Percentiles rank a stretch among this genome's conserved stretches.
Conservation (phyloP, 2,113 vertebrate species). For the Vanacampus margaritifer region DNA sequence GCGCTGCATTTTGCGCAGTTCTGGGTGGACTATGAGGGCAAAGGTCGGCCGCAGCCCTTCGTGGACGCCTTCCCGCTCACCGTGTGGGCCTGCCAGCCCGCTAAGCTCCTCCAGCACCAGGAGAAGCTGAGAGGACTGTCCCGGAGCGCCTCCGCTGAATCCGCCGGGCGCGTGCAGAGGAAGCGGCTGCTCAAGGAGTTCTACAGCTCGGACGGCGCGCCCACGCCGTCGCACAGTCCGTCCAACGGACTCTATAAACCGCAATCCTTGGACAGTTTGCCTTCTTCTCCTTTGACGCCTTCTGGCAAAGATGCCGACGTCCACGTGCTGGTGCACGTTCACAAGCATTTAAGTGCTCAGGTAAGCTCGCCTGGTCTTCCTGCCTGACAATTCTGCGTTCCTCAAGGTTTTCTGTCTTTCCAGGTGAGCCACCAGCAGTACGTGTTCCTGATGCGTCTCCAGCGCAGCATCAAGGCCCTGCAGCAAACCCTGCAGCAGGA, state of each 20-base stretch:
- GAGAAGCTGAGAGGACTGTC: constrained; percentile 73
- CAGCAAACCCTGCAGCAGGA: constrained; percentile 88
- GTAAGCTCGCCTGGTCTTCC: constrained; percentile 58
- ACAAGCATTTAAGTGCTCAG: constrained; percentile 88
- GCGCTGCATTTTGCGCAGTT: constrained; percentile 92
- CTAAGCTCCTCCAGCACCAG: constrained; percentile 77
- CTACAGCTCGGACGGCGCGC: constrained; percentile 77
- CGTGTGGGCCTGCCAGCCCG: constrained; percentile 89
- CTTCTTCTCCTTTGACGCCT: constrained; percentile 36
- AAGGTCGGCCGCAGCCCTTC: constrained; percentile 85
- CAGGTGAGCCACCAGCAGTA: constrained; percentile 92
- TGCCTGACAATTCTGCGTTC: no score
- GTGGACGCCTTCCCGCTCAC: constrained; percentile 94
- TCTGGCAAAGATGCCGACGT: constrained; percentile 77
- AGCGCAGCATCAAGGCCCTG: constrained; percentile 85
- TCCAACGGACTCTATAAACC: constrained; percentile 74
- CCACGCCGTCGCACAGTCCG: constrained; percentile 25
- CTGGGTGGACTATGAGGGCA: constrained; percentile 96
- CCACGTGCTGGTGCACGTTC: constrained; percentile 84
- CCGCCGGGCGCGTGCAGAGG: constrained; percentile 80
- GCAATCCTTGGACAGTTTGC: constrained; percentile 65
- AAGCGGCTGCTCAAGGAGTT: constrained; percentile 90
- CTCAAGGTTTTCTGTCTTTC: not conserved
- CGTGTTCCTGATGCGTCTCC: constrained; percentile 86
- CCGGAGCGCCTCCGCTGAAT: constrained; percentile 81